Base-by-base conservation (phyloP, 2,888 invertebrate species). In the Agapostemon virescens region DNA sequence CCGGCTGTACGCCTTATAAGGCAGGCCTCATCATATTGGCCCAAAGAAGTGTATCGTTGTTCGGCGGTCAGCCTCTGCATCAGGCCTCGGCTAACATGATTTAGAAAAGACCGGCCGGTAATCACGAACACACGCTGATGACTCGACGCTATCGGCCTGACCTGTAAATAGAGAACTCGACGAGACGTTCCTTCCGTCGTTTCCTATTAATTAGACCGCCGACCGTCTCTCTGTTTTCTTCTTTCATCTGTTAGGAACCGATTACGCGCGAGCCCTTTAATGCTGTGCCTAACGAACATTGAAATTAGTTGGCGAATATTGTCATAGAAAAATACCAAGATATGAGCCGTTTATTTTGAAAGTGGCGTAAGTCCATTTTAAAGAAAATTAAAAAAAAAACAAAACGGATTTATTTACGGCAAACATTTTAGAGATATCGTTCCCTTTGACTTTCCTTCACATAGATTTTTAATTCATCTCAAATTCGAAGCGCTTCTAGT, bases 1-100 rank as follows among this genome's bases (percentile, higher is more conserved):
- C 82, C 67, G 81, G 80, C 78, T 74, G 69, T 79, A 77, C 42
- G 74, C 87, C 85, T 81, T 88, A 85, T 88, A 85, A 79, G 87
- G 84, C 75, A 67, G 69, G 58, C 78, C 84, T 83, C 87, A 85
- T 87, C 87, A 85, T 84, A 78, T 73, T 61, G 38, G n/a, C 17
- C 38, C 30, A 72, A 71, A 73, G 71, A 74, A 74, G 64, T 40
- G 30, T 72, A 40, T 66, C 67, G 70, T 52, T 71, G 67, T 30
- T 33, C 30, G 45, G 23, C 63, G 33, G 15, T 26, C 33, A 23
- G 42, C 40, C 13, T 40, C 9, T 30, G 5, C 30, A 13, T n/a
- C 30, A 11, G n/a, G 55, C 30, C 69, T 42, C 42, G n/a, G 23
- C 61, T 72, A 70, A 77, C 72, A 49, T 55, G 76, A 77, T 67